phyloP scores from a whole-genome alignment of 2,888 invertebrate genomes.

The Coleophora deauratella region DNA sequence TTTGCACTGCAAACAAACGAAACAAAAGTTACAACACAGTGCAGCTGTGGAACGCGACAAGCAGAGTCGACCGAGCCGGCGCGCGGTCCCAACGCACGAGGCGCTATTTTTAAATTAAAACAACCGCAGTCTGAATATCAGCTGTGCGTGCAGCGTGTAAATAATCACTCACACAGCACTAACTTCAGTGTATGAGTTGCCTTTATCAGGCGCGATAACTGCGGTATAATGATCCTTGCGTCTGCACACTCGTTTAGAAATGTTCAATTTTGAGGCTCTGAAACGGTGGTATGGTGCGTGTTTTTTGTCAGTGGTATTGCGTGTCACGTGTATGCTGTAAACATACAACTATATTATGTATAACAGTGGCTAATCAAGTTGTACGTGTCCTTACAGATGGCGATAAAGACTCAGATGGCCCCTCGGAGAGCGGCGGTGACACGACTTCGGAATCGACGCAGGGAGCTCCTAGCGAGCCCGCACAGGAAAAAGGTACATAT shows the following conservation, averaged over 20 bases:
- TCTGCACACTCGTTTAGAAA: slow-evolving; percentile 36
- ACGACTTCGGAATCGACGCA: slow-evolving; percentile 67
- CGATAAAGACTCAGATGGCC: slow-evolving; percentile 69
- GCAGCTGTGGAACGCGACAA: slow-evolving; percentile 31
- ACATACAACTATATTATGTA: neutral
- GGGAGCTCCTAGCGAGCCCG: slow-evolving; percentile 56
- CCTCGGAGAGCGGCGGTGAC: slow-evolving; percentile 69
- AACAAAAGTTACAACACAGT: slow-evolving; percentile 37
- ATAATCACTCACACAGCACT: no score
- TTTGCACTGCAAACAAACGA: slow-evolving; percentile 49
- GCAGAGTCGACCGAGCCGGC: slow-evolving; percentile 44
- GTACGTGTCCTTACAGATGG: slow-evolving; percentile 53
- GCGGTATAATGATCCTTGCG: slow-evolving; percentile 47
- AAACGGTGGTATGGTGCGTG: slow-evolving; percentile 66
- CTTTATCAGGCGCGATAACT: slow-evolving; percentile 54
- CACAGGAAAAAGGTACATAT: slow-evolving; percentile 64
- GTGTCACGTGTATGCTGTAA: slow-evolving; percentile 5
- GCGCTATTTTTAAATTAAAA: slow-evolving; percentile 22
- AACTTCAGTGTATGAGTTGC: slow-evolving; percentile 34
- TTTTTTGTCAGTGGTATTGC: neutral
- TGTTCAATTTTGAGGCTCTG: slow-evolving; percentile 66
- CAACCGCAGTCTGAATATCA: slow-evolving; percentile 30
- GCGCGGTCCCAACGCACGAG: slow-evolving; percentile 32
- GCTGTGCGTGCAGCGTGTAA: no score
- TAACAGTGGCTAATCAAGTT: slow-evolving; percentile 13